Conservation (phyloP, 1,140 invertebrate genomes). For the Homalodisca vitripennis region DNA sequence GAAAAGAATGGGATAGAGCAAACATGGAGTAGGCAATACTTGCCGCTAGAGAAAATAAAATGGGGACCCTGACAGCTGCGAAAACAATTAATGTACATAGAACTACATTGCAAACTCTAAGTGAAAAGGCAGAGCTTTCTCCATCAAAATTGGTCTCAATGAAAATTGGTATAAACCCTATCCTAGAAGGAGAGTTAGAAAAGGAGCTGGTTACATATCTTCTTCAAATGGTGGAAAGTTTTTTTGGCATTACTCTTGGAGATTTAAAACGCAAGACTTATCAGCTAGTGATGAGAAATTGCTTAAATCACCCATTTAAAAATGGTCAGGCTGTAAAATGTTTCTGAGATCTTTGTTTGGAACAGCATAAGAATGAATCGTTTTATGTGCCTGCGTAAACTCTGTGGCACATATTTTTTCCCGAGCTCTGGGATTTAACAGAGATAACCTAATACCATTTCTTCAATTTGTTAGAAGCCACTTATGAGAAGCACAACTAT, state of each 20-base stretch:
- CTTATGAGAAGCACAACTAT: conserved; percentile 38
- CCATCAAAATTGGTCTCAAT: neutral
- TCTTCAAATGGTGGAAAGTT: conserved; percentile 37
- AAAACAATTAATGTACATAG: neutral
- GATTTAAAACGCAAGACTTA: conserved; percentile 28
- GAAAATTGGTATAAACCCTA: conserved; percentile 33
- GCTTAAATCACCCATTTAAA: conserved; percentile 37
- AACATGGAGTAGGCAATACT: neutral
- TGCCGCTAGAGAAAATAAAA: neutral
- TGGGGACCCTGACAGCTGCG: neutral
- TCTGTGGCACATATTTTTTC: conserved; percentile 45
- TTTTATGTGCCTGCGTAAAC: conserved; percentile 44
- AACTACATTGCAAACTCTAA: neutral
- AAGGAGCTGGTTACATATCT: conserved; percentile 38
- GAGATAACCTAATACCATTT: conserved; percentile 41
- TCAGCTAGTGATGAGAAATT: neutral
- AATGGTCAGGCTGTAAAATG: conserved; percentile 40
- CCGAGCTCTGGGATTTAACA: conserved; percentile 45
- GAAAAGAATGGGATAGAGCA: neutral
- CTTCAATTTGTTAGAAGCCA: conserved; percentile 40
- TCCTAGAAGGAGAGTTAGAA: conserved; percentile 39
- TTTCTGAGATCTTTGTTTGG: conserved; percentile 39
- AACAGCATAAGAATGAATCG: conserved; percentile 32
- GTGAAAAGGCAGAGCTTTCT: neutral
- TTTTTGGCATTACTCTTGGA: conserved; percentile 38